These are phyloP conservation scores for Leptinotarsa defecta DNA, from an alignment of 1,140 invertebrate genomes.

Conservation along the genomic window DNA sequence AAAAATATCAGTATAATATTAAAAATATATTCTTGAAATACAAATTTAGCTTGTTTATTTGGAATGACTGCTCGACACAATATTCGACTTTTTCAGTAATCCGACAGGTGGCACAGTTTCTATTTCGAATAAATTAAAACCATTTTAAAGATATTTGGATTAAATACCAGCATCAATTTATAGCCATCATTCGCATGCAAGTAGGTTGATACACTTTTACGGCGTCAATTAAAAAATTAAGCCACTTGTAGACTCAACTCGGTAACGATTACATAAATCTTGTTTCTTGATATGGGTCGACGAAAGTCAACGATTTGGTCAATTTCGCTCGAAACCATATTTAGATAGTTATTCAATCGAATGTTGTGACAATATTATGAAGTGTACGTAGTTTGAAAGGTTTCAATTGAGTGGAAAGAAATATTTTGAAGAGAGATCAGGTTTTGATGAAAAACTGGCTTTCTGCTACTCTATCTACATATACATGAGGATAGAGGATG, in stretches of 20 bases:
- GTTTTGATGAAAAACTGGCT: too few species aligned
- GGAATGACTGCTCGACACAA: too few species aligned
- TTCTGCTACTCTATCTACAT: too few species aligned
- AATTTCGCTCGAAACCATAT: not conserved
- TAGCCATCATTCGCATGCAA: slow-evolving; percentile 2
- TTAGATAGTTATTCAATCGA: not conserved
- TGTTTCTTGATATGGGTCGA: slow-evolving; percentile 5
- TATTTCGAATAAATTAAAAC: not conserved
- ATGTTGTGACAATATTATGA: too few species aligned
- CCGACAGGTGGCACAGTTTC: not conserved
- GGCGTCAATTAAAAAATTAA: not conserved
- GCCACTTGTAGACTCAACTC: not conserved
- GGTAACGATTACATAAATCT: slow-evolving; percentile 6
- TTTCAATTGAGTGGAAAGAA: too few species aligned
- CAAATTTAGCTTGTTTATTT: too few species aligned
- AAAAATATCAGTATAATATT: too few species aligned
- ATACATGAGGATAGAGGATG: too few species aligned
- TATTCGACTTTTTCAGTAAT: too few species aligned
- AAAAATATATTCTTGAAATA: too few species aligned
- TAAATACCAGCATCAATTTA: not conserved
- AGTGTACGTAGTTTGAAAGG: too few species aligned
- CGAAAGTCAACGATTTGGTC: not conserved
- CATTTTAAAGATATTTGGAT: not conserved
- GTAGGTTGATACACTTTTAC: slow-evolving; percentile 2
- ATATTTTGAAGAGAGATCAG: too few species aligned